A percentile compares a stretch with the other conserved stretches of the same genome.
These are phyloP conservation scores for Sesia bembeciformis DNA, from an alignment of 2,888 invertebrate species.

Conservation along the genomic window DNA sequence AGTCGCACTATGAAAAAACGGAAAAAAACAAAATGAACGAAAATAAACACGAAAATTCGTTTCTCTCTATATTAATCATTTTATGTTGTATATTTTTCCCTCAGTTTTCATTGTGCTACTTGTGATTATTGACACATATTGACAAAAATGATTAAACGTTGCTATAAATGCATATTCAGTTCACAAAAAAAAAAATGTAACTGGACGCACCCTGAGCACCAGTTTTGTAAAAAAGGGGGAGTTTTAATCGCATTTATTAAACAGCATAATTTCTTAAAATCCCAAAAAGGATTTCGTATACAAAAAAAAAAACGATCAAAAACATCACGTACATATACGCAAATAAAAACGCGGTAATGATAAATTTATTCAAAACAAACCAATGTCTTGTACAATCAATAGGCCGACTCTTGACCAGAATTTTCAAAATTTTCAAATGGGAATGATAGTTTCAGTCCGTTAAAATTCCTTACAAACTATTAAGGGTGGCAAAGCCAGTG, in stretches of 20 bases:
- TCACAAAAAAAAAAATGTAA: constrained; percentile 2
- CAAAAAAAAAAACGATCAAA: constrained; percentile 3
- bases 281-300: constrained; percentile 1
- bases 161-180: neutral
- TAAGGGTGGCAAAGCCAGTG: neutral
- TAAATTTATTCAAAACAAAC: too few relatives aligned
- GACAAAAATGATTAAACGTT: neutral
- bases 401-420: constrained; percentile 10
- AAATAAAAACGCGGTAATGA: too few relatives aligned
- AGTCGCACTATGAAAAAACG: neutral
- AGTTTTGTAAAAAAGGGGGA: constrained; percentile 3
- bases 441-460: constrained; percentile 17
- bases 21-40: neutral
- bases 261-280: neutral
- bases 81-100: too few relatives aligned
- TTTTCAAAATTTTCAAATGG: constrained; percentile 2
- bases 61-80: neutral
- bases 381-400: neutral
- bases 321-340: neutral
- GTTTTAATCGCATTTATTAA: neutral
- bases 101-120: too few relatives aligned
- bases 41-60: neutral
- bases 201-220: neutral
- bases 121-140: too few relatives aligned
- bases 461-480: neutral